phyloP scores from a whole-genome alignment of 2,113 vertebrate species.

The Puntigrus tetrazona region DNA sequence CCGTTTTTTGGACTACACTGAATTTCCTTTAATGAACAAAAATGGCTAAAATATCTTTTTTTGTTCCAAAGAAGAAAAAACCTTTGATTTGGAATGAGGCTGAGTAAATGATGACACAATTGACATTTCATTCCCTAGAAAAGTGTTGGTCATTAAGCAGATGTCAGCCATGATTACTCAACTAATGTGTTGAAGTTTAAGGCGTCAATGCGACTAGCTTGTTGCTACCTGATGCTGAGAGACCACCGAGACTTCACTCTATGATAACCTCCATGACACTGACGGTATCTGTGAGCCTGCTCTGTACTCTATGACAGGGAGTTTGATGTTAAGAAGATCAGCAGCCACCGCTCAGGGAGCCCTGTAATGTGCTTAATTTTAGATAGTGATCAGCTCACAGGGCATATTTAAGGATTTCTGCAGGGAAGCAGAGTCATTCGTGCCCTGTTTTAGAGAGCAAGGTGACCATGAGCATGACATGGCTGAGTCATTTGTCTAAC shows the following conservation, averaged over 20 bases:
- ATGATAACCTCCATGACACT: constrained; percentile 24
- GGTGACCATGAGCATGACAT: background rate
- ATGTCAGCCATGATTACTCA: constrained; percentile 1
- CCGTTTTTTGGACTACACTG: background rate
- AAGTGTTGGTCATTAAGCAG: background rate
- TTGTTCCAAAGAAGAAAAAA: background rate
- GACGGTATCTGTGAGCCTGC: background rate
- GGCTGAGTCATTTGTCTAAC: background rate
- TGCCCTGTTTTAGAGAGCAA: background rate
- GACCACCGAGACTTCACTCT: background rate
- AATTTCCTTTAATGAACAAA: background rate
- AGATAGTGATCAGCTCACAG: constrained; percentile 36
- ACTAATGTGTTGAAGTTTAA: background rate
- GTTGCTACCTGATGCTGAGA: background rate
- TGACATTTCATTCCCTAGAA: background rate
- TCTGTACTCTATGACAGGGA: background rate
- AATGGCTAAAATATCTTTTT: background rate
- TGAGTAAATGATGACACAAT: background rate
- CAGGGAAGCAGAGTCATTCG: background rate
- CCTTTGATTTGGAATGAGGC: background rate
- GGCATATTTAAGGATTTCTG: constrained; percentile 17
- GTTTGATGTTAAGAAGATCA: constrained; percentile 40
- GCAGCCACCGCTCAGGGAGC: constrained; percentile 8
- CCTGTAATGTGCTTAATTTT: constrained; percentile 50
- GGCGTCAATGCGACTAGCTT: background rate